These are phyloP conservation scores for Takifugu bimaculatus DNA, from an alignment of 2,113 vertebrate genomes.

Conservation along the genomic window DNA sequence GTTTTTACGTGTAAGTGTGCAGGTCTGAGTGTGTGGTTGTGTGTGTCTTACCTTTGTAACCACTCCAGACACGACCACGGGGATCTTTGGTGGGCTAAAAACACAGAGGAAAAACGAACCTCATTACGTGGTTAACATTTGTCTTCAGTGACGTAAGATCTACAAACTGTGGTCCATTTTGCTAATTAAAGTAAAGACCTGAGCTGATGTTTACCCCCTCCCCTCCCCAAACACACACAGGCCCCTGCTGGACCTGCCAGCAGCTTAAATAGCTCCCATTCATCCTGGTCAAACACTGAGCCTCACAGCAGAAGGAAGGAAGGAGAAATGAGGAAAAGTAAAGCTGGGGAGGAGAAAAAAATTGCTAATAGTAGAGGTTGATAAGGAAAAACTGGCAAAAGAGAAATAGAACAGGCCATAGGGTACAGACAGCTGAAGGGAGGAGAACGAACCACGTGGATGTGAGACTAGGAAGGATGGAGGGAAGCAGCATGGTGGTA, in stretches of 20 bases:
- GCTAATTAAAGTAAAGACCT: neutral
- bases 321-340: conserved; percentile 25
- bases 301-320: conserved; percentile 31
- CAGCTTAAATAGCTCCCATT: conserved; percentile 66
- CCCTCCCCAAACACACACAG: conserved; percentile 22
- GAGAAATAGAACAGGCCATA: too few species aligned
- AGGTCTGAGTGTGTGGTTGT: conserved; percentile 9
- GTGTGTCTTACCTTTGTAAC: conserved; percentile 87
- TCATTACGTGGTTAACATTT: neutral
- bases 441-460: too few species aligned
- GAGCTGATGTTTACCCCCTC: conserved; percentile 18
- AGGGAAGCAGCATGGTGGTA: too few species aligned
- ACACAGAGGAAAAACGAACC: conserved; percentile 35
- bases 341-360: neutral
- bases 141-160: conserved; percentile 1
- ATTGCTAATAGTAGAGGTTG: too few species aligned
- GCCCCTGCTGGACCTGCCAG: conserved; percentile 51
- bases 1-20: neutral
- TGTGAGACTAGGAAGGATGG: too few species aligned
- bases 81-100: conserved; percentile 84
- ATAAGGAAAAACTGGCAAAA: too few species aligned
- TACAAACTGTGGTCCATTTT: conserved; percentile 6
- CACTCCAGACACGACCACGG: conserved; percentile 91
- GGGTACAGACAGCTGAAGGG: too few species aligned
- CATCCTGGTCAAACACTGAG: conserved; percentile 55